phyloP scores from a whole-genome alignment of 30 jellyfish, hydroid and myxozoan species.

The Aurelia aurita complex sp. Pacific region DNA sequence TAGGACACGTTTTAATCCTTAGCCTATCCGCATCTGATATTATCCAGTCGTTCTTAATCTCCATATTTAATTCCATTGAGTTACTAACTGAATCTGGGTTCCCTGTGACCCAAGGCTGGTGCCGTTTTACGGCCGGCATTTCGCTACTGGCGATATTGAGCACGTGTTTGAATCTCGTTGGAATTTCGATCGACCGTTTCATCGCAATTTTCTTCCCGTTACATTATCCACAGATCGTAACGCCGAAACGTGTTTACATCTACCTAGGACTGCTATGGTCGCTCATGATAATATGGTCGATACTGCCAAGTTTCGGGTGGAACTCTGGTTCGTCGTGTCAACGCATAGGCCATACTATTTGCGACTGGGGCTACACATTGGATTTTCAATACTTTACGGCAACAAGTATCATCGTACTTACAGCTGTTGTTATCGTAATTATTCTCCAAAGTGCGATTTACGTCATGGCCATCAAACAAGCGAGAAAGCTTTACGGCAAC shows the following conservation, averaged over 20 bases:
- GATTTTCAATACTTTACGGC: slow-evolving; percentile 25
- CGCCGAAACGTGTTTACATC: slow-evolving; percentile 32
- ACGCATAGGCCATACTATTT: slow-evolving; percentile 40
- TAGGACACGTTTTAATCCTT: slow-evolving; percentile 45
- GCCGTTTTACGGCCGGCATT: slow-evolving; percentile 37
- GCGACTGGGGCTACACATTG: slow-evolving; percentile 55
- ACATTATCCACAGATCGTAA: slow-evolving; percentile 43
- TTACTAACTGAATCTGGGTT: slow-evolving; percentile 22
- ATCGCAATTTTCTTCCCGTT: slow-evolving; percentile 61
- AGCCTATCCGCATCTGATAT: slow-evolving; percentile 55
- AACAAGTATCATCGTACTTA: slow-evolving; percentile 40
- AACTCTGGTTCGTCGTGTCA: slow-evolving; percentile 19
- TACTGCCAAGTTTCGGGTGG: slow-evolving; percentile 57
- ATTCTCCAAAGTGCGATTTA: slow-evolving; percentile 42
- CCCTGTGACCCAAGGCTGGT: slow-evolving; percentile 45
- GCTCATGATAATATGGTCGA: slow-evolving; percentile 34
- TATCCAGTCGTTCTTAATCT: slow-evolving; percentile 27
- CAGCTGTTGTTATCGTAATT: slow-evolving; percentile 50
- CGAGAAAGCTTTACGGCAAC: slow-evolving; percentile 9
- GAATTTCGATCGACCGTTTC: slow-evolving; percentile 57
- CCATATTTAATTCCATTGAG: slow-evolving; percentile 35
- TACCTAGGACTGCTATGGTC: slow-evolving; percentile 16
- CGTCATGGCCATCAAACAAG: slow-evolving; percentile 32
- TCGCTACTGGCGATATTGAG: slow-evolving; percentile 40
- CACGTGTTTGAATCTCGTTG: slow-evolving; percentile 59